Conservation (phyloP, 1,140 invertebrate species). For the Ceratitis capitata region DNA sequence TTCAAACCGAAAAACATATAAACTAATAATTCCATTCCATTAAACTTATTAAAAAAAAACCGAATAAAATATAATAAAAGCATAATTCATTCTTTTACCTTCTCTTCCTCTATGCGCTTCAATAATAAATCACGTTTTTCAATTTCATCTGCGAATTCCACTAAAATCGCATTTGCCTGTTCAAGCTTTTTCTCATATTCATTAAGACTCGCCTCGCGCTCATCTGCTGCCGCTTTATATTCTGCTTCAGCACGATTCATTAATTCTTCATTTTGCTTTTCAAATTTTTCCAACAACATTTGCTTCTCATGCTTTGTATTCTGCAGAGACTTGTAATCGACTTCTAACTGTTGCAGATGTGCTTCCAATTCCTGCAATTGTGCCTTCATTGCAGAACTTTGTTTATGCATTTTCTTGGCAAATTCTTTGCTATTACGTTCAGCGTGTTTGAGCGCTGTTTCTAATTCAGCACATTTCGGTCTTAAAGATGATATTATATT, state of each 20-base stretch:
- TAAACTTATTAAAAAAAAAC: not conserved
- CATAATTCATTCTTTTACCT: conserved; percentile 6
- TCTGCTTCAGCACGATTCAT: conserved; percentile 45
- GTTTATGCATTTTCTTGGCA: not conserved
- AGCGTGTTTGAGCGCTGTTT: not conserved
- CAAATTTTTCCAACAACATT: not conserved
- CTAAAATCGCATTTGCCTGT: conserved; percentile 28
- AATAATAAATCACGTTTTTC: not conserved
- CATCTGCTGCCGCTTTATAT: conserved; percentile 43
- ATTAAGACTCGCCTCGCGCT: conserved; percentile 37
- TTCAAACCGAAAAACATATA: not conserved
- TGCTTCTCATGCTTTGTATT: conserved; percentile 3
- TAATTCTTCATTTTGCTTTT: conserved; percentile 43
- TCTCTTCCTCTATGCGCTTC: not conserved
- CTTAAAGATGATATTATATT: conserved; percentile 40
- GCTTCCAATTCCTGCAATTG: not conserved
- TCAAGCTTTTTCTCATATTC: conserved; percentile 43
- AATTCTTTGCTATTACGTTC: not conserved
- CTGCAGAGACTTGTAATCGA: not conserved
- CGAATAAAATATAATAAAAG: not conserved
- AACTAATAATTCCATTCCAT: conserved; percentile 12
- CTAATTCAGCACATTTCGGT: not conserved
- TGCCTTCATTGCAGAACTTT: not conserved
- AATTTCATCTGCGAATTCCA: not conserved
- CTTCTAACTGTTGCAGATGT: not conserved